Evolutionary conservation across 2,113 vertebrate species (phyloP).

Genomic region (Carassius auratus): DNA sequence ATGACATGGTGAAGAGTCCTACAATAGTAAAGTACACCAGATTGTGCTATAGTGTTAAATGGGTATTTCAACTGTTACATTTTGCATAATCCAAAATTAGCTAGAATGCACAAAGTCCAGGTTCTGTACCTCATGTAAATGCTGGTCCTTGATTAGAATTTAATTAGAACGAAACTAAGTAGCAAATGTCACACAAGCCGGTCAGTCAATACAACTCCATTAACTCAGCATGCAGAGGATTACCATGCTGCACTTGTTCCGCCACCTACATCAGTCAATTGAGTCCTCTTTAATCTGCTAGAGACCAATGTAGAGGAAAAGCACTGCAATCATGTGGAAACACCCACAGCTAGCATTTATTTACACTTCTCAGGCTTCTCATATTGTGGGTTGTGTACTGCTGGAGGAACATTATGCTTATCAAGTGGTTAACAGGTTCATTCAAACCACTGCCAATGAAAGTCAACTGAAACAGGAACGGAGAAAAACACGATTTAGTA

Average conservation of each 20-base stretch:
- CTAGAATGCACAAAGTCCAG: not conserved
- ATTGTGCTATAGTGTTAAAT: not conserved
- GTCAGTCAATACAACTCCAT: slow-evolving; percentile 39
- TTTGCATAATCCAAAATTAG: not conserved
- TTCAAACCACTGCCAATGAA: not conserved
- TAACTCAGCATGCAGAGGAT: slow-evolving; percentile 42
- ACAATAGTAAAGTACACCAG: not conserved
- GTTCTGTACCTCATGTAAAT: not conserved
- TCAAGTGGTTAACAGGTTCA: slow-evolving; percentile 39
- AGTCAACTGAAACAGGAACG: slow-evolving; percentile 12
- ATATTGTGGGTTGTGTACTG: slow-evolving; percentile 12
- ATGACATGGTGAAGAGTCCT: not conserved
- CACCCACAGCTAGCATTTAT: slow-evolving; percentile 31
- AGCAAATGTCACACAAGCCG: slow-evolving; percentile 23
- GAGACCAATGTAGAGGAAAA: slow-evolving; percentile 12
- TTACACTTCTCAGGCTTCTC: slow-evolving; percentile 18
- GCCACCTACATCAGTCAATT: slow-evolving; percentile 26
- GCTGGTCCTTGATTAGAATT: slow-evolving; percentile 9
- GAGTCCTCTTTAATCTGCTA: slow-evolving; percentile 2
- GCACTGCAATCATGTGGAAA: not conserved
- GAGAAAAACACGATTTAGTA: slow-evolving; percentile 17
- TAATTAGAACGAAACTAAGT: slow-evolving; percentile 30
- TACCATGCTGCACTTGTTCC: slow-evolving; percentile 22
- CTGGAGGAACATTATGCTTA: not conserved
- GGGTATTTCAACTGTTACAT: not conserved